phyloP scores from a whole-genome alignment of 2,113 vertebrate genomes.

The Tachycineta bicolor region DNA sequence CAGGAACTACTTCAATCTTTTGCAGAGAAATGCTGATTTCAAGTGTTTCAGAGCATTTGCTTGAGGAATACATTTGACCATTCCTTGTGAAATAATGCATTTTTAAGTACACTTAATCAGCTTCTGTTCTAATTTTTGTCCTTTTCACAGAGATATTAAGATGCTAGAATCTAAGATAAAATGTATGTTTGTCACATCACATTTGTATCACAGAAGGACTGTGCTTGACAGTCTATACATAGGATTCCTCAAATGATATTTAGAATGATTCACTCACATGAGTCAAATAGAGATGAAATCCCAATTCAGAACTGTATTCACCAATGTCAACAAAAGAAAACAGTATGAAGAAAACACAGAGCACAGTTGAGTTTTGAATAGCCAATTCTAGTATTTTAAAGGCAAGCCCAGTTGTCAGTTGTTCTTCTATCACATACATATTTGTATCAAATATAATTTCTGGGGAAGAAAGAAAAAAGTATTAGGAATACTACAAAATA shows the following conservation, averaged over 20 bases:
- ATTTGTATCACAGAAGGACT: background rate
- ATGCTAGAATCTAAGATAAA: background rate
- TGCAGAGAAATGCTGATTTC: background rate
- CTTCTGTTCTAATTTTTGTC: background rate
- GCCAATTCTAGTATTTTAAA: background rate
- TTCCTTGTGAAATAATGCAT: background rate
- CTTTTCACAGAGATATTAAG: background rate
- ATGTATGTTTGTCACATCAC: background rate
- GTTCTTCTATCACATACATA: background rate
- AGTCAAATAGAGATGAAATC: background rate
- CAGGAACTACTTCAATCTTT: background rate
- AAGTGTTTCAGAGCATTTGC: background rate
- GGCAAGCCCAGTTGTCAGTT: background rate
- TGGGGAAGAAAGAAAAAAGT: no score
- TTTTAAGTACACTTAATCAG: background rate
- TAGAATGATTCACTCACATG: background rate
- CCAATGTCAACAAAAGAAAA: background rate
- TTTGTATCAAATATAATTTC: background rate
- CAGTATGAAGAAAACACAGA: background rate
- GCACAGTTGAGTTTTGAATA: background rate
- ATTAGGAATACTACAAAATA: background rate
- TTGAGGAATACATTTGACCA: background rate
- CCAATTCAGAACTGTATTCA: background rate
- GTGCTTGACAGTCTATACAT: background rate
- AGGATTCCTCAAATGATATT: background rate